A percentile compares a stretch with the other conserved stretches of the same genome.
Conservation (phyloP, 2,888 invertebrate species). For the Blastobasis adustella region DNA sequence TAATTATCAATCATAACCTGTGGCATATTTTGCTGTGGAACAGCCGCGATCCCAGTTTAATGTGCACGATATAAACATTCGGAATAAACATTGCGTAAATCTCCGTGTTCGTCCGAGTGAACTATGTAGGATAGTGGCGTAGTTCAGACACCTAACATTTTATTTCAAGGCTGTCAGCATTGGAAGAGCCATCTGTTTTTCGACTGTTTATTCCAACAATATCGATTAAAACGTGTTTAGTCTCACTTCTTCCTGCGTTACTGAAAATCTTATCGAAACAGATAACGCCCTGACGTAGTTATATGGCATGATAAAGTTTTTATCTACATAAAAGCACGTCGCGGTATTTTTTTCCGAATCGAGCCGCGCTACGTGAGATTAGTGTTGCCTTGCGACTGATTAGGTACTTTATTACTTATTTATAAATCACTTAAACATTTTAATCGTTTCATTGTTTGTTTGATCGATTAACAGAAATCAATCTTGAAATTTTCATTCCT, state of each 20-base stretch:
- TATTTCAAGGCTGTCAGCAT: constrained; percentile 16
- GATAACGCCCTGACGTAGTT: constrained; percentile 50
- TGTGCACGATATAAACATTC: neutral
- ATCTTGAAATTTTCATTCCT: constrained; percentile 5
- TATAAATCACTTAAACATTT: too few species aligned
- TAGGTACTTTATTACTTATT: too few species aligned
- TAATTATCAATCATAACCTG: too few species aligned
- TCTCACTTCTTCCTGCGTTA: constrained; percentile 32
- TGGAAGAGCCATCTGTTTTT: constrained; percentile 14
- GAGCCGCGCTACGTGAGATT: too few species aligned
- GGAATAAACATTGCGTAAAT: neutral
- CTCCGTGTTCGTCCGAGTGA: neutral
- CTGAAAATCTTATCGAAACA: constrained; percentile 51
- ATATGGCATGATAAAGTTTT: constrained; percentile 33
- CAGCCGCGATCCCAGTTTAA: neutral
- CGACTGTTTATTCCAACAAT: constrained; percentile 19
- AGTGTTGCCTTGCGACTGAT: too few species aligned
- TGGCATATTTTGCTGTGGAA: too few species aligned
- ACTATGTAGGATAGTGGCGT: neutral
- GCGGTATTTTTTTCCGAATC: constrained; percentile 1
- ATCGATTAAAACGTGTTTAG: constrained; percentile 46
- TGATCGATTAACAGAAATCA: neutral
- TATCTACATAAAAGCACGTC: constrained; percentile 36
- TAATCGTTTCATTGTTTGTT: too few species aligned
- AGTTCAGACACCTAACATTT: constrained; percentile 5